Evolutionary conservation across 1,140 invertebrate species (phyloP).

Genomic region (Conus betulinus): DNA sequence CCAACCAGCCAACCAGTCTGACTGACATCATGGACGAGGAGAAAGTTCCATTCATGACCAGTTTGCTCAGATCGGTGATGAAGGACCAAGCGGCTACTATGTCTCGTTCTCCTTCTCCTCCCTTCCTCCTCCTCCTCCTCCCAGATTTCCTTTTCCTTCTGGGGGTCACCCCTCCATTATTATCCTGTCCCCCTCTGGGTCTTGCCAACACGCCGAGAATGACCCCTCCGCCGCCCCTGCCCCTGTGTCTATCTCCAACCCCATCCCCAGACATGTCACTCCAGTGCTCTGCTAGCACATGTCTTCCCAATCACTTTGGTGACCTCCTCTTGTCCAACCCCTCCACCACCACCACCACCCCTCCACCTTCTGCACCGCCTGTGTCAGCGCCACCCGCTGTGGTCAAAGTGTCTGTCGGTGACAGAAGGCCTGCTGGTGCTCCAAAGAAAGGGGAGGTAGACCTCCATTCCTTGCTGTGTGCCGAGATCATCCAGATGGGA

Average conservation of each 20-base stretch:
- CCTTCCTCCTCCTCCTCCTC: neutral
- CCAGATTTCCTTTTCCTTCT: neutral
- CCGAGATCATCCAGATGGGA: slow-evolving; percentile 7
- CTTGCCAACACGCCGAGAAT: neutral
- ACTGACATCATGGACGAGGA: neutral
- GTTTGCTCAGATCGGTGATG: neutral
- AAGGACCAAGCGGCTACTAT: neutral
- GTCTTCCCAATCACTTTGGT: neutral
- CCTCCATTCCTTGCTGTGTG: slow-evolving; percentile 8
- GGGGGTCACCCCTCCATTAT: neutral
- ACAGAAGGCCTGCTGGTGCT: neutral
- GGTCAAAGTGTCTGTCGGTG: neutral
- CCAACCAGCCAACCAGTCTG: neutral
- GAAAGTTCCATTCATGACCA: neutral
- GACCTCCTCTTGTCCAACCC: neutral
- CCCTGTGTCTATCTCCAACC: neutral
- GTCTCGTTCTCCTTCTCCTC: neutral
- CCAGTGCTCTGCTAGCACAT: neutral
- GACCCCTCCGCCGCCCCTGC: neutral
- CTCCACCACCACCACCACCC: neutral
- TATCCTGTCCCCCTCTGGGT: neutral
- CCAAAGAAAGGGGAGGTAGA: neutral
- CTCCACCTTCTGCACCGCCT: neutral
- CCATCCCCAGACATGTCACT: neutral
- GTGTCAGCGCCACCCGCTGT: neutral